A percentile compares a stretch with the other conserved stretches of the same genome.
Evolutionary conservation across 2,888 invertebrate species (phyloP).

Genomic region (Tipula confusa): DNA sequence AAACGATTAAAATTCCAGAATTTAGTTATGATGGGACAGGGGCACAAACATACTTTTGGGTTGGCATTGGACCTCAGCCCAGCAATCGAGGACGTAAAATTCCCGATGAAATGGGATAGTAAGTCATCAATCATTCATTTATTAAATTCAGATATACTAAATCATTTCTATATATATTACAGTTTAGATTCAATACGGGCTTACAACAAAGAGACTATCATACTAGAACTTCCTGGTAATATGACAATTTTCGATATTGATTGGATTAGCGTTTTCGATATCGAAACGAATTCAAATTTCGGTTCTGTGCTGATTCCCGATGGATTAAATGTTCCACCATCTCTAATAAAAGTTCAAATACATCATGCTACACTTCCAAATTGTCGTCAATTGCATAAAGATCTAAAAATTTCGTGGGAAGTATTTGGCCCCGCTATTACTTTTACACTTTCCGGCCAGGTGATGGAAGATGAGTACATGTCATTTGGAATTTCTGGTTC

Average conservation of each 20-base stretch:
- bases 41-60: conserved; percentile 78
- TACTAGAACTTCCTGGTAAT: conserved; percentile 73
- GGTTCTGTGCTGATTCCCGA: conserved; percentile 75
- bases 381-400: conserved; percentile 79
- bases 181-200: conserved; percentile 74
- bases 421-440: conserved; percentile 85
- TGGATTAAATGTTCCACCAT: conserved; percentile 80
- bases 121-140: conserved; percentile 50
- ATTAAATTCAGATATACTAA: background rate
- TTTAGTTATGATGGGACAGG: conserved; percentile 75
- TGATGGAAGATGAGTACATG: conserved; percentile 72
- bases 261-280: conserved; percentile 80
- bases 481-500: conserved; percentile 84
- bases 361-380: conserved; percentile 68
- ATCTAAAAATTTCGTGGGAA: conserved; percentile 83
- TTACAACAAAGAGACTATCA: conserved; percentile 70
- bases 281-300: conserved; percentile 61
- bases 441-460: conserved; percentile 73
- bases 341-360: conserved; percentile 61
- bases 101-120: conserved; percentile 91
- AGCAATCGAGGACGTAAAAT: conserved; percentile 74
- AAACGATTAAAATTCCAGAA: conserved; percentile 70
- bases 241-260: conserved; percentile 74
- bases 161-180: conserved; percentile 34
- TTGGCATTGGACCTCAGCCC: conserved; percentile 83